Percentiles rank a stretch among this genome's conserved stretches.
phyloP scores from a whole-genome alignment of 2,888 invertebrate species.

The Phymatocera aterrima region DNA sequence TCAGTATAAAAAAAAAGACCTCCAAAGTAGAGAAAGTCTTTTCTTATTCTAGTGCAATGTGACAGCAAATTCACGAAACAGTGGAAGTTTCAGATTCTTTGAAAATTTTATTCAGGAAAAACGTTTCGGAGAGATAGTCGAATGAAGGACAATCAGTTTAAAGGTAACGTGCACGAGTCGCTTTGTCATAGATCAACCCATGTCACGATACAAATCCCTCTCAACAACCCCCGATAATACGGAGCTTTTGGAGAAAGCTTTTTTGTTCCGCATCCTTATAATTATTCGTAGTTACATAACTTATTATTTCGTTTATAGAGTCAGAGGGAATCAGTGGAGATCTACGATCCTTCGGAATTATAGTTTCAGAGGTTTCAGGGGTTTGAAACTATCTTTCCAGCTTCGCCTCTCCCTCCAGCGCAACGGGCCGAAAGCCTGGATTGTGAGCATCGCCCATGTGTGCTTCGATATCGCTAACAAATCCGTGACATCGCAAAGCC shows the following conservation, averaged over 20 bases:
- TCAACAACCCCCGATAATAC: neutral
- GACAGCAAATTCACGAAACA: neutral
- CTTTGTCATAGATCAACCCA: slow-evolving; percentile 26
- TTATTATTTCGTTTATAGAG: no score
- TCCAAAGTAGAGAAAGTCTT: neutral
- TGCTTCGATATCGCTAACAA: slow-evolving; percentile 33
- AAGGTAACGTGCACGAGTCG: neutral
- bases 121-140: neutral
- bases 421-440: slow-evolving; percentile 7
- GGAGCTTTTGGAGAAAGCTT: neutral
- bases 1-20: neutral
- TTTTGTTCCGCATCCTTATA: no score
- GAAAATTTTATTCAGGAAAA: neutral
- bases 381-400: no score
- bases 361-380: no score
- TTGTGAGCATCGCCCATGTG: slow-evolving; percentile 8
- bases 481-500: slow-evolving; percentile 39
- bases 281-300: no score
- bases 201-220: slow-evolving; percentile 21
- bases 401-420: neutral
- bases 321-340: no score
- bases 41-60: no score
- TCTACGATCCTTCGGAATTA: no score
- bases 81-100: neutral
- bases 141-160: slow-evolving; percentile 3